phyloP scores from a whole-genome alignment of 2,888 invertebrate species.

The Synanthedon andrenaeformis region DNA sequence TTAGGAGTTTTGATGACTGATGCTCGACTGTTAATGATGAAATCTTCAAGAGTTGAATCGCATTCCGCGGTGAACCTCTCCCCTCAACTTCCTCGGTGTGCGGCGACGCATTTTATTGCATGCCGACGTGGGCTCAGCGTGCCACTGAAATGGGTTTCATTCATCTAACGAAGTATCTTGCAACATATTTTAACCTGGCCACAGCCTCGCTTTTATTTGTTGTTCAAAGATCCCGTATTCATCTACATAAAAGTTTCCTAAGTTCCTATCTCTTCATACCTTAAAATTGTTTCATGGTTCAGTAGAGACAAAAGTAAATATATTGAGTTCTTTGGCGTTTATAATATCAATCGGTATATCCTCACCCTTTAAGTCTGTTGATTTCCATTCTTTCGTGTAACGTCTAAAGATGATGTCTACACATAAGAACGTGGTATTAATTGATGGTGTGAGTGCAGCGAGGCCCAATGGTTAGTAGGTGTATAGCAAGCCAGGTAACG shows the following conservation, averaged over 20 bases:
- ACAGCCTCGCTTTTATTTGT: background rate
- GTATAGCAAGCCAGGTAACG: slow-evolving; percentile 56
- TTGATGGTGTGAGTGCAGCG: slow-evolving; percentile 9
- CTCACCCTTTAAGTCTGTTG: too few species aligned
- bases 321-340: too few species aligned
- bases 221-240: background rate
- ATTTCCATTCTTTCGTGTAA: too few species aligned
- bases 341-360: too few species aligned
- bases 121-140: slow-evolving; percentile 18
- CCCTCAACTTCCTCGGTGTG: slow-evolving; percentile 13
- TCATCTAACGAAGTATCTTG: background rate
- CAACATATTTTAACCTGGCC: too few species aligned
- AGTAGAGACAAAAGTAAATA: too few species aligned
- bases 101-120: slow-evolving; percentile 21
- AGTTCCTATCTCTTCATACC: too few species aligned
- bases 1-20: slow-evolving; percentile 3
- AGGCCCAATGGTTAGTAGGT: slow-evolving; percentile 30
- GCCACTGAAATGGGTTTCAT: background rate
- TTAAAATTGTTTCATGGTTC: too few species aligned
- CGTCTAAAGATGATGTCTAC: background rate
- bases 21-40: slow-evolving; percentile 33
- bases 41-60: slow-evolving; percentile 43
- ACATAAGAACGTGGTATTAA: background rate
- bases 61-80: slow-evolving; percentile 48
- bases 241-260: too few species aligned